Conservation (phyloP, 2,797 vertebrate genomes). For the Megalops cyprinoides region DNA sequence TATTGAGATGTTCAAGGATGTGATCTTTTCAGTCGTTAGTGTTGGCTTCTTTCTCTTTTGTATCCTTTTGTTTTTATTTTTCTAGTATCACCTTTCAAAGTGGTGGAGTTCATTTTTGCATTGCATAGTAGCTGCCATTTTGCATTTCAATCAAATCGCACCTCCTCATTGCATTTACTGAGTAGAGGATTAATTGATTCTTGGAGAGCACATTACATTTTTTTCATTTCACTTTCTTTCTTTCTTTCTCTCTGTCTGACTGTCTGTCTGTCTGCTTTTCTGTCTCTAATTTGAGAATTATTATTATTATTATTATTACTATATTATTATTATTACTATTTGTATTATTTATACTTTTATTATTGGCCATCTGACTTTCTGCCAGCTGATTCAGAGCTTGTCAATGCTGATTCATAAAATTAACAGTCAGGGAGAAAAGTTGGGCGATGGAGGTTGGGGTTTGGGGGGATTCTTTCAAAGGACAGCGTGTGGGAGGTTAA, state of each 20-base stretch:
- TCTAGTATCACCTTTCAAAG: neutral
- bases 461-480: slow-evolving; percentile 47
- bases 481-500: slow-evolving; percentile 52
- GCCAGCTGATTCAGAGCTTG: slow-evolving; percentile 46
- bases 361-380: slow-evolving; percentile 3
- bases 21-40: neutral
- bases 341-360: too few relatives aligned
- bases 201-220: neutral
- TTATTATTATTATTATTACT: too few relatives aligned
- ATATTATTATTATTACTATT: too few relatives aligned
- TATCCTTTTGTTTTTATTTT: too few relatives aligned
- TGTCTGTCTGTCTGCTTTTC: neutral
- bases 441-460: slow-evolving; percentile 23
- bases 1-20: slow-evolving; percentile 23
- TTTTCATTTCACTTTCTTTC: too few relatives aligned
- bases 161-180: neutral
- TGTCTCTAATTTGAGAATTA: neutral
- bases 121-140: too few relatives aligned
- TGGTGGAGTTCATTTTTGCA: neutral
- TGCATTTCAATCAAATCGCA: neutral
- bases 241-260: slow-evolving; percentile 8
- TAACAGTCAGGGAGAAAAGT: slow-evolving; percentile 27
- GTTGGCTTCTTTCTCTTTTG: neutral
- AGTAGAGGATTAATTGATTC: neutral
- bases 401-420: slow-evolving; percentile 36